A percentile compares a stretch with the other conserved stretches of the same genome.
Evolutionary conservation across 2,113 vertebrate genomes (phyloP).

Genomic region (Stegostoma tigrinum): DNA sequence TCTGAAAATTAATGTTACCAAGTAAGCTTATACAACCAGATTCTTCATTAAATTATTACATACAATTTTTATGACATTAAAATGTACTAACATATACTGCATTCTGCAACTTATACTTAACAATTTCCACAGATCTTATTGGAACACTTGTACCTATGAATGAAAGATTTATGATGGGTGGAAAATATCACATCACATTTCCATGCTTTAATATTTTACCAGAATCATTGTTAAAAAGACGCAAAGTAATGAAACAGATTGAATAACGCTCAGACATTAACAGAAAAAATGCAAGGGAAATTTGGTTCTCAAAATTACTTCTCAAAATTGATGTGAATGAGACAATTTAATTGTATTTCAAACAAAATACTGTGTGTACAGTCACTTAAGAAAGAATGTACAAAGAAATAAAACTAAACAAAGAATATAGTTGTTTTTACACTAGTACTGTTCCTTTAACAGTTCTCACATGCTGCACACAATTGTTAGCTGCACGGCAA

Average conservation of each 20-base stretch:
- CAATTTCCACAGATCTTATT: not conserved
- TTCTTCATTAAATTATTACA: not conserved
- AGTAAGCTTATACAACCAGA: not conserved
- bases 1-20: not conserved
- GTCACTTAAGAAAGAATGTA: not conserved
- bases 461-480: not conserved
- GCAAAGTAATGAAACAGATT: not conserved
- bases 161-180: not conserved
- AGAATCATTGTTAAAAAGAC: not conserved
- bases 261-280: not conserved
- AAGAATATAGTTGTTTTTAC: not conserved
- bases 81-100: not conserved
- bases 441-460: not conserved
- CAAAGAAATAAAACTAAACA: not conserved
- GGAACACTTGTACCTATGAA: not conserved
- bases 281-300: not conserved
- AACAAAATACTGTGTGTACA: not conserved
- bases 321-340: not conserved
- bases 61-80: not conserved
- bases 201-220: not conserved
- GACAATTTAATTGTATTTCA: not conserved
- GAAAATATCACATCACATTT: not conserved
- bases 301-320: not conserved
- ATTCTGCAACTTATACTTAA: not conserved
- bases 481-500: not conserved